These are phyloP conservation scores for Callosobruchus maculatus DNA, from an alignment of 2,888 invertebrate genomes.

Conservation along the genomic window DNA sequence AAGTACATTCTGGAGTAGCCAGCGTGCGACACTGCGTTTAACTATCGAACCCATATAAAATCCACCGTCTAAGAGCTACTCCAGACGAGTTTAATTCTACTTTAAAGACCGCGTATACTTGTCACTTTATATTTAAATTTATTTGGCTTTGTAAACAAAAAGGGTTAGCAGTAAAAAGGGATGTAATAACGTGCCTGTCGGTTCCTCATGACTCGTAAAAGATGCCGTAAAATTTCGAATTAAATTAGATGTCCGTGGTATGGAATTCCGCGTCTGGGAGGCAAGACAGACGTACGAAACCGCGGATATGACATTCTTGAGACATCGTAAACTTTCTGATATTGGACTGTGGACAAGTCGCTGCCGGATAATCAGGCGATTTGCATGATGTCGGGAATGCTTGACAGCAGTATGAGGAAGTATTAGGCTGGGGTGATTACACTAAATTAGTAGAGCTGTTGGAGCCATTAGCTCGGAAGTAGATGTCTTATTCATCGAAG, in stretches of 20 bases:
- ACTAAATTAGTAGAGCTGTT: not conserved
- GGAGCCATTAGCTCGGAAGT: too few species aligned
- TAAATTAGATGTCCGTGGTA: constrained; percentile 39
- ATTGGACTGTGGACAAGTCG: constrained; percentile 41
- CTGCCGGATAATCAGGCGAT: not conserved
- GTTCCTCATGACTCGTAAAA: constrained; percentile 31
- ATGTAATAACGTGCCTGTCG: constrained; percentile 30
- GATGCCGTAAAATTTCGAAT: constrained; percentile 40
- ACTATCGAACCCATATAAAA: not conserved
- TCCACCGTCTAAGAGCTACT: not conserved
- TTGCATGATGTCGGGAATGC: not conserved
- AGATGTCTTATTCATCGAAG: too few species aligned
- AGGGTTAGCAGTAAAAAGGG: constrained; percentile 32
- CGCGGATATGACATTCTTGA: constrained; percentile 48
- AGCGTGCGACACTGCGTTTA: not conserved
- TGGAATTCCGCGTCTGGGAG: constrained; percentile 32
- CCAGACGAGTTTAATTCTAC: not conserved
- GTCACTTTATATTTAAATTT: constrained; percentile 22
- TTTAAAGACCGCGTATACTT: constrained; percentile 7
- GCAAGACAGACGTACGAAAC: constrained; percentile 45
- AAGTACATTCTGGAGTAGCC: too few species aligned
- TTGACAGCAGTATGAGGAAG: not conserved
- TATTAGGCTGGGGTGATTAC: not conserved
- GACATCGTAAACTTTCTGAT: constrained; percentile 48
- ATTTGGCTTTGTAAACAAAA: constrained; percentile 35